Evolutionary conservation across 2,888 invertebrate species (phyloP), one percentile per base, ranked within the genome.

Genomic region (Acanthosoma haemorrhoidale): DNA sequence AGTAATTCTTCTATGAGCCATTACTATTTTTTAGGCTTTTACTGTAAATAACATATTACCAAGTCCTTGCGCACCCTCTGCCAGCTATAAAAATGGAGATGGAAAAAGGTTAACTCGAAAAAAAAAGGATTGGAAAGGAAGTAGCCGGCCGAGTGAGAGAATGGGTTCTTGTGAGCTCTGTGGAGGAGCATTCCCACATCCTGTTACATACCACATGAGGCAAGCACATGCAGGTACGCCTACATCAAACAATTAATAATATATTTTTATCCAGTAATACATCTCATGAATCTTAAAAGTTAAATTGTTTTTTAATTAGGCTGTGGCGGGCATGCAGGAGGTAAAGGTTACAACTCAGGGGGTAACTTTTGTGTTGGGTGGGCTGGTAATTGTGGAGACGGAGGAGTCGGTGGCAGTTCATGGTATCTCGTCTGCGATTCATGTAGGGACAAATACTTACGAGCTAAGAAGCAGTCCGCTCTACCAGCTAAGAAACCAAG

Each of bases 371-470:
- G 91, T 77, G 87, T 89, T 43, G 93, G 92, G 1, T 93, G 92
- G 92, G 90, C 91, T 0, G 94, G 93, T 3, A 89, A 89, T 77
- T 94, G 94, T 78, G 94, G 94, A 41, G 91, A 92, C 77, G 92
- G 92, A 2, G 92, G 92, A 29, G 85, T 89, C 34, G 89, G 89
- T 59, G 85, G 85, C 43, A 88, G 88, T 73, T 88, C 92, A 15
- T 95, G 95, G 92, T 97, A 96, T 80, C 84, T 96, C 31, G 88
- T 94, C 79, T 98, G 98, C 81, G 94, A 95, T 78, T 84, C 84
- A 57, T 98, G 98, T 78, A 88, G 77, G 8, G 75, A 75, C 13
- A 73, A 72, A 60, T 76, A 76, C 61, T 59, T 77, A 66, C 70
- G 72, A 21, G 70, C 76, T 9, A 79, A 78, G 70, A 78, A 77